Evolutionary conservation across 1,140 invertebrate genomes (phyloP).

Genomic region (Rhagoletis pomonella): DNA sequence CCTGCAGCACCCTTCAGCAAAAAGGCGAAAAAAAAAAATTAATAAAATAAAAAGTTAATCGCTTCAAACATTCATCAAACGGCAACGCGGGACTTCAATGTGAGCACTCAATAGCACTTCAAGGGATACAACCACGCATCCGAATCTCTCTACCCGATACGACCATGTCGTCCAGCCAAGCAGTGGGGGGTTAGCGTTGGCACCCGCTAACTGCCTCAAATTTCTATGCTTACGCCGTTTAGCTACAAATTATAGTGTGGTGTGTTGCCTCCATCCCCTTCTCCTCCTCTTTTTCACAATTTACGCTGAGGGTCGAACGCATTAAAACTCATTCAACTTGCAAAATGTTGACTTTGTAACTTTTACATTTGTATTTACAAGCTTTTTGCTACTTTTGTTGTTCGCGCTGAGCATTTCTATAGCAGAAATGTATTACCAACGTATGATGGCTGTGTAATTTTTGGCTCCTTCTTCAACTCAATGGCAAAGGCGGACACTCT

Average conservation of each 20-base stretch:
- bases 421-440: too few relatives aligned
- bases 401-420: too few relatives aligned
- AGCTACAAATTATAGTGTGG: constrained; percentile 27
- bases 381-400: neutral
- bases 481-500: neutral
- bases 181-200: neutral
- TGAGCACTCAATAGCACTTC: constrained; percentile 32
- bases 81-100: constrained; percentile 5
- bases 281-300: neutral
- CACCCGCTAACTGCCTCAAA: constrained; percentile 18
- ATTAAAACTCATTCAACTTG: constrained; percentile 52
- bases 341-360: constrained; percentile 52
- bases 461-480: neutral
- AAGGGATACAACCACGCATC: neutral
- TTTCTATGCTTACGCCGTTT: constrained; percentile 1
- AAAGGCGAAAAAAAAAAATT: constrained; percentile 12
- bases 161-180: neutral
- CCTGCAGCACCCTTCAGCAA: neutral
- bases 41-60: constrained; percentile 44
- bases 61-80: constrained; percentile 31
- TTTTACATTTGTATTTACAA: constrained; percentile 48
- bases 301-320: neutral
- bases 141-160: neutral
- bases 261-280: neutral
- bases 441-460: neutral